Conservation (phyloP, 2,113 vertebrate genomes). For the Passerina amoena region DNA sequence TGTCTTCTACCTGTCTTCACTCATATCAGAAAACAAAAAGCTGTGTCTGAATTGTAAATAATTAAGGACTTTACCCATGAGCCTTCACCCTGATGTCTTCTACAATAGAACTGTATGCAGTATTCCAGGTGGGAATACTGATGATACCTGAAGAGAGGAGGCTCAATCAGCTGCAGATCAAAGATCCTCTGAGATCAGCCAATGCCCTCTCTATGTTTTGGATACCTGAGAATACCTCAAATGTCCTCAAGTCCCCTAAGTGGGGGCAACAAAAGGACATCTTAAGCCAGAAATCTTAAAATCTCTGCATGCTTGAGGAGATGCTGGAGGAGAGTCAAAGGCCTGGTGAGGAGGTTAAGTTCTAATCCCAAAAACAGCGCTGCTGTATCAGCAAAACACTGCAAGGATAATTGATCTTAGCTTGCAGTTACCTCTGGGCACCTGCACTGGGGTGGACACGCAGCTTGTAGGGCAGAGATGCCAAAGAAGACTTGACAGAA, state of each 20-base stretch:
- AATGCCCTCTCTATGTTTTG: not conserved
- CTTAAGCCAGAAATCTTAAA: not conserved
- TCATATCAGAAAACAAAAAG: not conserved
- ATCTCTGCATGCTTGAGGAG: not conserved
- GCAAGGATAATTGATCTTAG: not conserved
- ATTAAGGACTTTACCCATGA: not conserved
- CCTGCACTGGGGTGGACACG: not conserved
- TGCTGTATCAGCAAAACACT: not conserved
- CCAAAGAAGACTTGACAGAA: fast-evolving
- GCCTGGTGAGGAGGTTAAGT: not conserved
- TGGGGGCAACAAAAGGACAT: not conserved
- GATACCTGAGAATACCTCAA: not conserved
- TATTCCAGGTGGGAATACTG: not conserved
- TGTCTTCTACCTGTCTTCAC: not conserved
- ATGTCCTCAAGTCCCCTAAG: not conserved
- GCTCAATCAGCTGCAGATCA: not conserved
- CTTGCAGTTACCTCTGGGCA: not conserved
- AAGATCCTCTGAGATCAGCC: not conserved
- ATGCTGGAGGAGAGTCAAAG: not conserved
- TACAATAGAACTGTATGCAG: not conserved
- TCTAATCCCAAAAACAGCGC: not conserved
- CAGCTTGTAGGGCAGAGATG: not conserved
- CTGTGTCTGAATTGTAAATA: not conserved
- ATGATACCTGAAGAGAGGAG: not conserved
- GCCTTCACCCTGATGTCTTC: not conserved